These are phyloP conservation scores for Alca torda DNA, from an alignment of 2,797 vertebrate species.

Conservation along the genomic window DNA sequence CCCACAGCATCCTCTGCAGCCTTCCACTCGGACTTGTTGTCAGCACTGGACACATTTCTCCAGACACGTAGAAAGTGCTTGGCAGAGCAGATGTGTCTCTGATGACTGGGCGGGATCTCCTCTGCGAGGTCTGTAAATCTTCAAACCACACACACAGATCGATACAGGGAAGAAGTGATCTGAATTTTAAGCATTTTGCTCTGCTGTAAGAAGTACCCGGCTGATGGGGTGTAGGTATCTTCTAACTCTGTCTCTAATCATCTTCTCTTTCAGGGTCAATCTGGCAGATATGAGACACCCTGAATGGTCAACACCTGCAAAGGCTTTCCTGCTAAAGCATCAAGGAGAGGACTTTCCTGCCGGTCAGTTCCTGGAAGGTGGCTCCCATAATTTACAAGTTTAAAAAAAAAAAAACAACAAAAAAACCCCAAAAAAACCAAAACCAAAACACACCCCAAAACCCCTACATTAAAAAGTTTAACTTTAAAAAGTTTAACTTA, in stretches of 20 bases:
- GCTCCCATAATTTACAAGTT: not conserved
- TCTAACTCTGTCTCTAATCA: not conserved
- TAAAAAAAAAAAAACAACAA: not conserved
- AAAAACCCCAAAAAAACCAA: too few relatives aligned
- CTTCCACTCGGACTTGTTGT: not conserved
- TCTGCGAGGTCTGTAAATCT: not conserved
- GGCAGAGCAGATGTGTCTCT: not conserved
- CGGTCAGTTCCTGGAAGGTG: not conserved
- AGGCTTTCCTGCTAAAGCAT: not conserved
- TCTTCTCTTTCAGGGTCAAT: not conserved
- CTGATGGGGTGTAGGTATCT: not conserved
- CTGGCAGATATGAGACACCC: not conserved
- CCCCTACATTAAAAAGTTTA: not conserved
- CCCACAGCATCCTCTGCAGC: not conserved
- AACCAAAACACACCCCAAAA: not conserved
- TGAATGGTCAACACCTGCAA: not conserved
- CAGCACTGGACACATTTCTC: not conserved
- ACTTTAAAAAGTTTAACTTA: too few relatives aligned
- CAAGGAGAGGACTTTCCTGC: not conserved
- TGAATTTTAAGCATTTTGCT: not conserved
- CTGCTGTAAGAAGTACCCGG: not conserved
- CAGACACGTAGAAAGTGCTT: not conserved
- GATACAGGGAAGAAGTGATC: not conserved
- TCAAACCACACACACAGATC: not conserved
- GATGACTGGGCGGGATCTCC: not conserved